Evolutionary conservation across 2,888 invertebrate genomes (phyloP).

Genomic region (Ariolimax columbianus): DNA sequence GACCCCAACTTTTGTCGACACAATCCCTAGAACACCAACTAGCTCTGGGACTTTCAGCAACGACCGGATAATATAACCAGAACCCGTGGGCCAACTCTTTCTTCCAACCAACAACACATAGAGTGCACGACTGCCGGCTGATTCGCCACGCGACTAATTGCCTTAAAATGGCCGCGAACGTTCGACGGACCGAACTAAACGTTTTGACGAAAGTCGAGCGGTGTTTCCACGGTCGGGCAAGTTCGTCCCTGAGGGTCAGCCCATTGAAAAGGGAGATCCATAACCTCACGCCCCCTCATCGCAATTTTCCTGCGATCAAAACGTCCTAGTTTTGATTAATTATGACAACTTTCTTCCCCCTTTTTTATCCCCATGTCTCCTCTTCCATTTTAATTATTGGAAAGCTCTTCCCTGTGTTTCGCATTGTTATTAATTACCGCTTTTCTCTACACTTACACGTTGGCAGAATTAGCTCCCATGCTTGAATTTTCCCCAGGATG

Average conservation of each 20-base stretch:
- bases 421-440: slow-evolving; percentile 50
- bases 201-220: slow-evolving; percentile 39
- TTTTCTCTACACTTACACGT: slow-evolving; percentile 41
- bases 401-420: slow-evolving; percentile 22
- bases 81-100: slow-evolving; percentile 14
- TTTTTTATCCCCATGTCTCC: not conserved
- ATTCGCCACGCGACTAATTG: slow-evolving; percentile 47
- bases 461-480: slow-evolving; percentile 46
- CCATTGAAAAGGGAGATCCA: slow-evolving; percentile 5
- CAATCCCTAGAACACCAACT: slow-evolving; percentile 45
- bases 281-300: slow-evolving; percentile 14
- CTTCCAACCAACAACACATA: slow-evolving; percentile 1
- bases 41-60: slow-evolving; percentile 41
- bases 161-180: slow-evolving; percentile 42
- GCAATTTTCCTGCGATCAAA: slow-evolving; percentile 32
- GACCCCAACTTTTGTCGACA: slow-evolving; percentile 17
- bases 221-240: slow-evolving; percentile 18
- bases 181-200: slow-evolving; percentile 22
- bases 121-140: slow-evolving; percentile 28
- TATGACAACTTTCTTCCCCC: slow-evolving; percentile 32
- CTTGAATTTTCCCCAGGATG: slow-evolving; percentile 35
- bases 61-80: slow-evolving; percentile 42
- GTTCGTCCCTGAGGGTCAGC: slow-evolving; percentile 20
- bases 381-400: slow-evolving; percentile 20
- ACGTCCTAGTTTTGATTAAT: slow-evolving; percentile 45